Base-by-base conservation (phyloP, 2,113 vertebrate genomes). In the Oophaga pumilio region DNA sequence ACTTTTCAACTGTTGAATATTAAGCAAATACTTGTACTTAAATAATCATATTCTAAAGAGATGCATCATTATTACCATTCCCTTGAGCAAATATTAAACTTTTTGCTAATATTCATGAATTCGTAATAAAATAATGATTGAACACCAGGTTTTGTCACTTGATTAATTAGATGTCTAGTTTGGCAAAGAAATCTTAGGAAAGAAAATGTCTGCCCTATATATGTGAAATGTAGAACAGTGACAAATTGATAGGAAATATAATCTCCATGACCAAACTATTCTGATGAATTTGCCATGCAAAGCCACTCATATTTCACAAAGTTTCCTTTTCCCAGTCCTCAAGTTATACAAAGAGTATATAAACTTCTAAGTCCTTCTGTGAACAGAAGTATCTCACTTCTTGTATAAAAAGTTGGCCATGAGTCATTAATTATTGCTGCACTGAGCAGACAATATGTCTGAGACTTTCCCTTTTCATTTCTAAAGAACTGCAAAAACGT, bases 391-490 rank as follows among this genome's bases (percentile, higher is more conserved):
- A 56, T 22, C 0, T 73, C 49, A 82, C 60, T 66, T 83, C 81
- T 53, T 26, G 49, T 83, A 18, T 66, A 69, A 85, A 56, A 85
- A 60, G 71, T 64, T 64, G 57, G 59, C 33, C 22, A 50, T 86
- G n/a, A 77, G 73, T 86, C 73, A 77, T 86, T 86, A 86, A 86
- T 86, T 85, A 85, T 76, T 76, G 33, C 84, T 86, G 57, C 59
- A 64, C 73, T 50, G 73, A 74, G 84, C 84, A 85, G 84, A 86
- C 59, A 86, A 77, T 77, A 66, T 64, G 73, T 66, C 59, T 52
- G 73, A 62, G 68, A 66, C 74, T 86, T 17, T 52, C 59, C 73
- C 15, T 77, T 78, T 86, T 85, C 28, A 66, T 64, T 86, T 86
- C 74, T 76, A 86, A 77, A 86, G 84, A 64, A 60, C 84, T 86